These are phyloP conservation scores for Protomyctophum bolini DNA, from an alignment of 2,113 vertebrate genomes.

Conservation along the genomic window DNA sequence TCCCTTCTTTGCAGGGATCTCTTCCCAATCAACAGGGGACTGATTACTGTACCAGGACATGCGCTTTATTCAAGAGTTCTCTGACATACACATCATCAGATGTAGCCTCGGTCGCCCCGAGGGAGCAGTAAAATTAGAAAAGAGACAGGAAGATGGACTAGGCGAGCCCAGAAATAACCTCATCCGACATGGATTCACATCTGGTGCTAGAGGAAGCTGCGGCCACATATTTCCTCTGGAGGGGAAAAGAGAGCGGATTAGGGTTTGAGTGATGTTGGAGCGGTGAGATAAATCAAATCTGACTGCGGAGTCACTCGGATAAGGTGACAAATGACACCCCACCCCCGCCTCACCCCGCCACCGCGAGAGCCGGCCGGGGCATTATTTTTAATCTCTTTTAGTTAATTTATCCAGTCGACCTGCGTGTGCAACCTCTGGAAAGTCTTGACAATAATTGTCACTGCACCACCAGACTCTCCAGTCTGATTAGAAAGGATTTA, in stretches of 20 bases:
- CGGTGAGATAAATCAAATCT: conserved; percentile 68
- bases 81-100: conserved; percentile 55
- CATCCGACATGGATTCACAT: conserved; percentile 58
- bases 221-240: conserved; percentile 48
- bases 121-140: conserved; percentile 67
- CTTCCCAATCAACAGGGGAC: conserved; percentile 34
- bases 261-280: conserved; percentile 62
- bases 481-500: conserved; percentile 17
- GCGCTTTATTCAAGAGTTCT: conserved; percentile 45
- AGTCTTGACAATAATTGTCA: conserved; percentile 36
- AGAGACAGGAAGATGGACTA: conserved; percentile 62
- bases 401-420: conserved; percentile 49
- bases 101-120: conserved; percentile 35
- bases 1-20: conserved; percentile 20
- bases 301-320: conserved; percentile 53
- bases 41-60: conserved; percentile 42
- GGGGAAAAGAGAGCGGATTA: conserved; percentile 43
- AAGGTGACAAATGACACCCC: conserved; percentile 57
- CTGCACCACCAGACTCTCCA: neutral
- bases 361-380: conserved; percentile 47
- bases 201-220: conserved; percentile 34
- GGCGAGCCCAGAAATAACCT: conserved; percentile 63
- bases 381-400: conserved; percentile 59
- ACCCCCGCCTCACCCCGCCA: neutral
- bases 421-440: conserved; percentile 15